Percentiles rank a stretch among this genome's conserved stretches.
phyloP scores from a whole-genome alignment of 1,140 invertebrate genomes.

The Bathynomus jamesi region DNA sequence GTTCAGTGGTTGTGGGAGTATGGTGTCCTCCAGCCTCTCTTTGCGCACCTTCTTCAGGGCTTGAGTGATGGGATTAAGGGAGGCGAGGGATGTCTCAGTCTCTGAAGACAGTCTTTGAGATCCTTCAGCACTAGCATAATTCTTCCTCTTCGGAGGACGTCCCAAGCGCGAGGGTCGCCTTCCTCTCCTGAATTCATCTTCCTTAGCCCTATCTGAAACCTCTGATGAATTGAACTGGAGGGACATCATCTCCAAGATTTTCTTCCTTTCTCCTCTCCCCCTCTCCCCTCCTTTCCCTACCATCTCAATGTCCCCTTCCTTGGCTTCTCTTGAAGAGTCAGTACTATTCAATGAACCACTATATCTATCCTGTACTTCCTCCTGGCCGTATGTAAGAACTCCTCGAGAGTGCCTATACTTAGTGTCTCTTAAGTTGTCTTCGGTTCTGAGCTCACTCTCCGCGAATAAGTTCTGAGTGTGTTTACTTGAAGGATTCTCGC shows the following conservation, averaged over 20 bases:
- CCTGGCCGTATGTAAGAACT: too few relatives aligned
- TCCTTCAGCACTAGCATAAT: constrained; percentile 10
- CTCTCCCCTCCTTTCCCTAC: background rate
- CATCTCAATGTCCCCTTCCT: background rate
- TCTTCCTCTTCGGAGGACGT: constrained; percentile 19
- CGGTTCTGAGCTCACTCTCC: too few relatives aligned
- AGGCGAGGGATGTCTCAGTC: constrained; percentile 3
- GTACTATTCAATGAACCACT: too few relatives aligned
- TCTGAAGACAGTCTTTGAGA: constrained; percentile 3
- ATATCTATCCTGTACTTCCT: too few relatives aligned
- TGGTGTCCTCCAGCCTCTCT: constrained; percentile 3
- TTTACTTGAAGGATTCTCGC: too few relatives aligned
- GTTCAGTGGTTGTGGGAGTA: background rate
- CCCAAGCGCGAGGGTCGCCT: constrained; percentile 14
- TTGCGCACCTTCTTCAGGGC: constrained; percentile 11
- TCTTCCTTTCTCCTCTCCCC: constrained; percentile 27
- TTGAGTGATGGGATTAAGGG: constrained; percentile 11
- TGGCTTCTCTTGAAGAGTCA: background rate
- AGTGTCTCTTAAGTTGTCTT: too few relatives aligned
- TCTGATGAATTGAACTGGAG: constrained; percentile 29
- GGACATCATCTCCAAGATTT: constrained; percentile 31
- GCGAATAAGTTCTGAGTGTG: too few relatives aligned
- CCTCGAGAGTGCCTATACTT: too few relatives aligned
- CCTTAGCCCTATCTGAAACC: constrained; percentile 17
- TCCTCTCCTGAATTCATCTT: constrained; percentile 14